Evolutionary conservation across 2,113 vertebrate genomes (phyloP), one percentile per base, ranked within the genome.

Genomic region (Dryoscopus gambensis): DNA sequence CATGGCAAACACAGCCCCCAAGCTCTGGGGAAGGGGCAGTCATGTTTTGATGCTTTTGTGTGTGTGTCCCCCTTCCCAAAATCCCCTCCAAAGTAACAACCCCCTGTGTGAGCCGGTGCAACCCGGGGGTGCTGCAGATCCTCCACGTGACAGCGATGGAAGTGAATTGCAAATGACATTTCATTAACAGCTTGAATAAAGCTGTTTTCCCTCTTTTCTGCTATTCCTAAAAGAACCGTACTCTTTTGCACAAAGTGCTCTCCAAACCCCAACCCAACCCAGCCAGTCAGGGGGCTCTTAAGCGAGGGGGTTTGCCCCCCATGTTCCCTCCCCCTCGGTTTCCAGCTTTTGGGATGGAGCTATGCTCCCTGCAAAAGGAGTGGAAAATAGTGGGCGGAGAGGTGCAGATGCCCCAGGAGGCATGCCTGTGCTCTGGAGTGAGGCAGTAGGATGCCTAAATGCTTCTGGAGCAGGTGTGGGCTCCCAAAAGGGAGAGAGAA

Each of bases 111-210:
- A 86, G 78, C 39, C 31, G 2, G 81, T 60, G 78, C 91, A 40
- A 62, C 18, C 87, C 50, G 25, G 70, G 76, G 79, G 73, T 88
- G 90, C 90, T 74, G 79, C 6, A 2, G 62, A 78, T 71, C 83
- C 0, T 2, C 92, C 89, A 52, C 73, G 89, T 92, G 96, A 95
- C 27, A 4, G 87, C 92, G 7, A 28, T 81, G 93, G 95, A 96
- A 93, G 77, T 7, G 89, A 97, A 97, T 96, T 90, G 74, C 94
- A 96, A 93, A 97, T 97, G 97, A 97, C 97, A 97, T 96, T 97
- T 98, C 97, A 97, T 98, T 98, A 98, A 91, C 77, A 19, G 96
- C 96, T 97, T 73, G 94, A 94, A 97, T 97, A 98, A 97, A 96
- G 96, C 97, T 96, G 96, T 95, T 97, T 90, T 91, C 87, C 94